phyloP scores from a whole-genome alignment of 2,888 invertebrate genomes.

The Incurvaria masculella region DNA sequence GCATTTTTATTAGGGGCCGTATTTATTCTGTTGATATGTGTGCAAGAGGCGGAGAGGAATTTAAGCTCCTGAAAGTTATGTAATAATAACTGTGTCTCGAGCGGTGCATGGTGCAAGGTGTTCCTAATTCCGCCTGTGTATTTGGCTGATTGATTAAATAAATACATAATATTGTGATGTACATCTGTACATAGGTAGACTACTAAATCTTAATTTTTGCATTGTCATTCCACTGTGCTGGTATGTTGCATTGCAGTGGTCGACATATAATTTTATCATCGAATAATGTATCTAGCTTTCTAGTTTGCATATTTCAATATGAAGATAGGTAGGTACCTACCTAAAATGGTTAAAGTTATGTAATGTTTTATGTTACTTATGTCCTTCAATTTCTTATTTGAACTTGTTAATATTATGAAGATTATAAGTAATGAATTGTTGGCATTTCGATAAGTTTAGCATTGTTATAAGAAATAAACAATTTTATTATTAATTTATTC shows the following conservation, averaged over 20 bases:
- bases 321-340: too few relatives aligned
- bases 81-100: too few relatives aligned
- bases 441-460: slow-evolving; percentile 9
- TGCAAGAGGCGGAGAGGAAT: neutral
- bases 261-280: neutral
- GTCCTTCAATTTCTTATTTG: neutral
- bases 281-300: neutral
- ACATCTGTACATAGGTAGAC: too few relatives aligned
- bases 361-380: neutral
- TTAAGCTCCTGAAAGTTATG: neutral
- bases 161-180: neutral
- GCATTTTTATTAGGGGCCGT: too few relatives aligned
- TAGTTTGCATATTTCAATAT: too few relatives aligned
- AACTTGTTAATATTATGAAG: neutral
- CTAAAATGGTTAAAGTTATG: neutral
- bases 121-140: neutral
- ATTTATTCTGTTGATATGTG: too few relatives aligned
- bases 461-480: slow-evolving; percentile 4
- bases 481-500: slow-evolving; percentile 10
- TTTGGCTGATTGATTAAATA: neutral
- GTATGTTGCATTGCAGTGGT: neutral
- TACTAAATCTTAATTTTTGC: neutral
- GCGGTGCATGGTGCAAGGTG: neutral
- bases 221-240: neutral
- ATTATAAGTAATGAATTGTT: slow-evolving; percentile 6